A percentile compares a stretch with the other conserved stretches of the same genome.
Conservation (phyloP, 2,797 vertebrate species). For the Sebastes ruberrimus region DNA sequence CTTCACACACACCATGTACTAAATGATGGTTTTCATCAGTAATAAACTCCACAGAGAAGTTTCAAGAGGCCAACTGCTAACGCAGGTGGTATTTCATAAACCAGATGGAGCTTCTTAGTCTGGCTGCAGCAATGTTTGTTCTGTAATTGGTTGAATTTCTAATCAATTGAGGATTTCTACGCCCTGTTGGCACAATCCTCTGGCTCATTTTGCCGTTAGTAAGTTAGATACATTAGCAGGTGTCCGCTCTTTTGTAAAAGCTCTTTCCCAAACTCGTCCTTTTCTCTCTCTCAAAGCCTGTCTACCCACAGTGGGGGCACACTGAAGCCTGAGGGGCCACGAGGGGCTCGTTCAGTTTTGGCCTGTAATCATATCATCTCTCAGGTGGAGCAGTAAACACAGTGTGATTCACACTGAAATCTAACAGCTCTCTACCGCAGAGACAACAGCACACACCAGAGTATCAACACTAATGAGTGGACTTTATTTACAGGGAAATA, state of each 20-base stretch:
- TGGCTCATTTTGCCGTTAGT: neutral
- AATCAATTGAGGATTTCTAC: conserved; percentile 6
- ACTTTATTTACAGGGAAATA: conserved; percentile 39
- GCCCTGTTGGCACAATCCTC: neutral
- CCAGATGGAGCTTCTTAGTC: conserved; percentile 17
- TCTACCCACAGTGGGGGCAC: neutral
- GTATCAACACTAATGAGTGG: conserved; percentile 39
- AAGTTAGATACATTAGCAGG: neutral
- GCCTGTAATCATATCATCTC: conserved; percentile 39
- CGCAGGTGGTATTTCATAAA: conserved; percentile 20
- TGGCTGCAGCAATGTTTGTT: neutral
- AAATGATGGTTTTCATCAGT: neutral
- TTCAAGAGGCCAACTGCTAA: conserved; percentile 5
- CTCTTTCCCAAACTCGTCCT: neutral
- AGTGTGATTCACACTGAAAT: conserved; percentile 22
- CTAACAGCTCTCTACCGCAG: neutral
- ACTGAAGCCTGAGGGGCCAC: conserved; percentile 12
- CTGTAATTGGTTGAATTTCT: conserved; percentile 14
- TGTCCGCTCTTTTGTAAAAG: neutral
- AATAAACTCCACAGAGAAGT: neutral
- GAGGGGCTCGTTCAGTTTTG: conserved; percentile 4
- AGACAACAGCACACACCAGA: conserved; percentile 2
- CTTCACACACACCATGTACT: neutral
- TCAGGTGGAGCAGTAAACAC: conserved; percentile 37
- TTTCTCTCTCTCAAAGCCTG: neutral